Evolutionary conservation across 2,797 vertebrate species (phyloP).

Genomic region (Chromobotia macracanthus): DNA sequence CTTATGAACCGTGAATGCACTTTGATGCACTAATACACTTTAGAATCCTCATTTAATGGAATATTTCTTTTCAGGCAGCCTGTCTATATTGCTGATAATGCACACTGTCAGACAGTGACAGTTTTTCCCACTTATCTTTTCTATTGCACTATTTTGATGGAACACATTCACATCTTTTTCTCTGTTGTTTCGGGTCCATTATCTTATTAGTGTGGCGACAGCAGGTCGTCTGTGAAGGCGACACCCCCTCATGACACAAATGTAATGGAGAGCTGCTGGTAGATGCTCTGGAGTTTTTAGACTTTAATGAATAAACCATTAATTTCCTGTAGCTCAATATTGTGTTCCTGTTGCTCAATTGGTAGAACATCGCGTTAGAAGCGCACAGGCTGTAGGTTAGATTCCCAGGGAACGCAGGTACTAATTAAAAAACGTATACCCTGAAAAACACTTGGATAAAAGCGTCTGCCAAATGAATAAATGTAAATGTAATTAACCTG

Average conservation of each 20-base stretch:
- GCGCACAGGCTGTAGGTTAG: too few species aligned
- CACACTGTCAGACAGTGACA: not conserved
- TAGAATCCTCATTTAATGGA: conserved; percentile 23
- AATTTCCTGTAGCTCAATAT: too few species aligned
- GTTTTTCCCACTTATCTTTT: not conserved
- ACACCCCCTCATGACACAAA: conserved; percentile 24
- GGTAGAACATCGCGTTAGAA: too few species aligned
- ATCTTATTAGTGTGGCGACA: conserved; percentile 26
- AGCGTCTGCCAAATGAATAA: too few species aligned
- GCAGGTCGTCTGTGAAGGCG: conserved; percentile 51
- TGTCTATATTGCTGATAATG: not conserved
- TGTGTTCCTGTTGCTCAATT: too few species aligned
- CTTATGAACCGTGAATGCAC: too few species aligned
- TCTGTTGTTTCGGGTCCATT: conserved; percentile 7
- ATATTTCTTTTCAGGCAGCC: not conserved
- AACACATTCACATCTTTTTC: conserved; percentile 1
- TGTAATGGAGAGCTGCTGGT: conserved; percentile 52
- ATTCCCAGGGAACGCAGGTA: too few species aligned
- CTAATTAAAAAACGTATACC: too few species aligned
- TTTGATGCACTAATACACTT: too few species aligned
- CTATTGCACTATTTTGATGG: not conserved
- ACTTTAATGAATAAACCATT: conserved; percentile 57
- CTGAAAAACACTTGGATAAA: too few species aligned
- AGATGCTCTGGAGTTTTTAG: conserved; percentile 35
- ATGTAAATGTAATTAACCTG: too few species aligned